A percentile compares a stretch with the other conserved stretches of the same genome.
Evolutionary conservation across 2,113 vertebrate species (phyloP).

Genomic region (Mixornis gularis): DNA sequence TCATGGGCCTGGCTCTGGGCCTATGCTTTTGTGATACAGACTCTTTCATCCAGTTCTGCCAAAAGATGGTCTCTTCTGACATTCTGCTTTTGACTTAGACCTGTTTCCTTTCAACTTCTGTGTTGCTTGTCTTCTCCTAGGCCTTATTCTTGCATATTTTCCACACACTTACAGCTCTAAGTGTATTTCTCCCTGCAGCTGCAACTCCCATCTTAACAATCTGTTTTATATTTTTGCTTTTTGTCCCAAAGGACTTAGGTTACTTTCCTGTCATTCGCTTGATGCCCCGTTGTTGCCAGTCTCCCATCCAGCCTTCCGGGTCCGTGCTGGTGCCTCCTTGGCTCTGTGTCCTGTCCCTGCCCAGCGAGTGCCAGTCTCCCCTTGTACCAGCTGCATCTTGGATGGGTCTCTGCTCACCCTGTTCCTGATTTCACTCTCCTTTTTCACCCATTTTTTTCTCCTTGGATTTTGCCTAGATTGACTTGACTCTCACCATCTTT

Average conservation of each 20-base stretch:
- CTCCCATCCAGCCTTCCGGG: not conserved
- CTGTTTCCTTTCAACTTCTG: not conserved
- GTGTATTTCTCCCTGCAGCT: not conserved
- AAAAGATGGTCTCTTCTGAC: not conserved
- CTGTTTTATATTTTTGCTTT: not conserved
- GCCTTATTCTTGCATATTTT: not conserved
- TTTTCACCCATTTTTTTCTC: not conserved
- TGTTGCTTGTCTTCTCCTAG: not conserved
- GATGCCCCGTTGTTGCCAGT: accelerated
- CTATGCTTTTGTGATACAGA: not conserved
- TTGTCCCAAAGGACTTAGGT: not conserved
- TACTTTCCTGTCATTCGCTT: not conserved
- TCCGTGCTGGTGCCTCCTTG: not conserved
- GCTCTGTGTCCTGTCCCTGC: not conserved
- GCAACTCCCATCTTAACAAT: not conserved
- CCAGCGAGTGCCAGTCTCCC: not conserved
- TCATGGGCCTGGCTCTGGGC: not conserved
- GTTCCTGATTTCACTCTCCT: not conserved
- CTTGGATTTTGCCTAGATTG: not conserved
- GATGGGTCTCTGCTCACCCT: not conserved
- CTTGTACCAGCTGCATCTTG: not conserved
- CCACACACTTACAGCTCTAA: not conserved
- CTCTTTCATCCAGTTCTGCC: not conserved
- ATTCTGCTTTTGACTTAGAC: not conserved
- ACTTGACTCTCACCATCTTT: not conserved